Conservation (phyloP, 2,888 invertebrate species). For the Loripinus fragilis region DNA sequence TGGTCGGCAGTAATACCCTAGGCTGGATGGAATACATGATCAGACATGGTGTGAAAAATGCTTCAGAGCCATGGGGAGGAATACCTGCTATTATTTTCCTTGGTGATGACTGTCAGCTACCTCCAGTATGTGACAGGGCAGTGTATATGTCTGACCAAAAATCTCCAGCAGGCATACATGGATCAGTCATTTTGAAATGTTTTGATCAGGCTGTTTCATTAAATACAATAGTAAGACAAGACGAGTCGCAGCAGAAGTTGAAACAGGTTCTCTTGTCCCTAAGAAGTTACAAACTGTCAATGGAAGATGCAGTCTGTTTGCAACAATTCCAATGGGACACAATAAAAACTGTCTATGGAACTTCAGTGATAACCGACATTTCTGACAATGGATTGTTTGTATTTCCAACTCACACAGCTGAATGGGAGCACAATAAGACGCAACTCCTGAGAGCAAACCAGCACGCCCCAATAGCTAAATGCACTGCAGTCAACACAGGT, state of each 20-base stretch:
- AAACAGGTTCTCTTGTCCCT: too few species aligned
- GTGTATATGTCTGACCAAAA: conserved; percentile 32
- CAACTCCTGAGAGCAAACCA: neutral
- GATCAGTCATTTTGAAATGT: conserved; percentile 40
- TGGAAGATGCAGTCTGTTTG: too few species aligned
- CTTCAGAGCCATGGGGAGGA: conserved; percentile 42
- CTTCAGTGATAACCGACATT: conserved; percentile 8
- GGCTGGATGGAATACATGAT: conserved; percentile 51
- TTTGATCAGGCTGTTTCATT: conserved; percentile 32
- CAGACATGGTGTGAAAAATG: conserved; percentile 32
- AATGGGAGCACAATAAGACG: conserved; percentile 31
- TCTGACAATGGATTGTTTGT: conserved; percentile 31
- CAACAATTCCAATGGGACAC: too few species aligned
- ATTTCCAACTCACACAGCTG: conserved; percentile 44
- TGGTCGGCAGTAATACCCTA: conserved; percentile 48
- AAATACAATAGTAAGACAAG: conserved; percentile 40
- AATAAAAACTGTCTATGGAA: neutral
- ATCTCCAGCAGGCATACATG: conserved; percentile 38
- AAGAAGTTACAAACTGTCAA: too few species aligned
- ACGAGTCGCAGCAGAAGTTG: too few species aligned
- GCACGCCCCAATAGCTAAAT: conserved; percentile 4
- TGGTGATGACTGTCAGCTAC: conserved; percentile 57
- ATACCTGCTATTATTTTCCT: conserved; percentile 46
- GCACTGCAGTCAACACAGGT: neutral
- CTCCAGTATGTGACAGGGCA: conserved; percentile 56